Percentiles rank a stretch among this genome's conserved stretches.
Conservation (phyloP, 2,888 invertebrate genomes). For the Oxycera nigricornis region DNA sequence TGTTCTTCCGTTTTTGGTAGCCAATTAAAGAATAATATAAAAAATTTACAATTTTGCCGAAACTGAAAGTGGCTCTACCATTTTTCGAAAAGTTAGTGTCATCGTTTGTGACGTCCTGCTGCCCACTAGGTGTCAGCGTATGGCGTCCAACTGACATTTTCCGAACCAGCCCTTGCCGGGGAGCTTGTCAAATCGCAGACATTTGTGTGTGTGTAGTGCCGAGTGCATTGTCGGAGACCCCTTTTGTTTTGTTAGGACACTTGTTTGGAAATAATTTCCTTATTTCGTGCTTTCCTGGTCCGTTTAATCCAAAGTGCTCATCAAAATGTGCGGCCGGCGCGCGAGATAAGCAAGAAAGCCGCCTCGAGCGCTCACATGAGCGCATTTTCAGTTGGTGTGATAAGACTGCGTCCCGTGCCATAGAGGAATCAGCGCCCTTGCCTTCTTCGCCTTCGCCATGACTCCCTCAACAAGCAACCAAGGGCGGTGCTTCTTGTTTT, state of each 20-base stretch:
- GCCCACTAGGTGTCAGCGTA: neutral
- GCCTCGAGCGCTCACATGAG: constrained; percentile 12
- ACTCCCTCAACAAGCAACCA: constrained; percentile 29
- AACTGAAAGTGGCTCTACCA: too few species aligned
- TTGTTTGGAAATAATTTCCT: constrained; percentile 34
- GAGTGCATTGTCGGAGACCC: constrained; percentile 33
- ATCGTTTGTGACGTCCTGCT: too few species aligned
- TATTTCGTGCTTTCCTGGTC: constrained; percentile 3
- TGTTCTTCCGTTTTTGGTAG: too few species aligned
- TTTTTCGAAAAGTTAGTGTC: too few species aligned
- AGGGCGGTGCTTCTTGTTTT: constrained; percentile 48
- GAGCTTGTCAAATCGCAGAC: constrained; percentile 25
- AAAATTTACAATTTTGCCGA: too few species aligned
- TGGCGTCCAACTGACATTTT: neutral
- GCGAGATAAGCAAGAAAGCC: constrained; percentile 1
- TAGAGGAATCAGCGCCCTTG: constrained; percentile 30
- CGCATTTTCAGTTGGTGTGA: constrained; percentile 13
- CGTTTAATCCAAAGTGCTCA: constrained; percentile 8
- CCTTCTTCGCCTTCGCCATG: constrained; percentile 36
- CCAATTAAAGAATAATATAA: too few species aligned
- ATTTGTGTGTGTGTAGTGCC: constrained; percentile 22
- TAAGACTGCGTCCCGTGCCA: constrained; percentile 31
- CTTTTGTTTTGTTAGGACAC: constrained; percentile 40
- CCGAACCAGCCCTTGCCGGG: neutral
- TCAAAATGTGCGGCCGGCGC: constrained; percentile 6